phyloP scores from a whole-genome alignment of 1,140 invertebrate genomes.

The Cardiocondyla obscurior region DNA sequence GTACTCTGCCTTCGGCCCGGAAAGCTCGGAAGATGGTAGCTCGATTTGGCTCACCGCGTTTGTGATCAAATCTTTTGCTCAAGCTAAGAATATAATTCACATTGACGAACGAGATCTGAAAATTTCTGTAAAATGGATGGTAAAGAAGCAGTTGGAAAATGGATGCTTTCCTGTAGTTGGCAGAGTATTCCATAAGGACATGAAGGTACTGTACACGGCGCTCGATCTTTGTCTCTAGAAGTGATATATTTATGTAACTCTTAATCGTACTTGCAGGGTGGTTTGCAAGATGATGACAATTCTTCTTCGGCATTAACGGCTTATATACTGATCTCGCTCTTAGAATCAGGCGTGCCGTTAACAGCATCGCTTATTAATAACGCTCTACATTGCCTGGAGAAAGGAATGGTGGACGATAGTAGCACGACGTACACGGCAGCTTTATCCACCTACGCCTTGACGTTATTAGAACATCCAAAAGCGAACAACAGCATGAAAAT shows the following conservation, averaged over 20 bases:
- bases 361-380: slow-evolving; percentile 82
- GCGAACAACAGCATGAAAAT: slow-evolving; percentile 74
- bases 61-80: slow-evolving; percentile 89
- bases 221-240: neutral
- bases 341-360: slow-evolving; percentile 85
- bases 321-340: slow-evolving; percentile 87
- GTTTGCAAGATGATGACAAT: slow-evolving; percentile 86
- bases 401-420: slow-evolving; percentile 67
- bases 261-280: slow-evolving; percentile 83
- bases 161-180: slow-evolving; percentile 92
- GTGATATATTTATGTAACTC: neutral
- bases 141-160: slow-evolving; percentile 88
- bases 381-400: slow-evolving; percentile 85
- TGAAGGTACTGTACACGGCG: slow-evolving; percentile 85
- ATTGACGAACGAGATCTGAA: slow-evolving; percentile 89
- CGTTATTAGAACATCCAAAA: slow-evolving; percentile 83
- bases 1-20: slow-evolving; percentile 91
- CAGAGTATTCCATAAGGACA: slow-evolving; percentile 90
- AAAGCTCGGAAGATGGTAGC: slow-evolving; percentile 85
- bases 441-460: slow-evolving; percentile 86
- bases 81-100: slow-evolving; percentile 87
- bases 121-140: slow-evolving; percentile 89
- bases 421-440: slow-evolving; percentile 84
- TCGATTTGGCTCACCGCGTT: slow-evolving; percentile 95
- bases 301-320: slow-evolving; percentile 87